phyloP scores from a whole-genome alignment of 2,888 invertebrate species.

The Aelia acuminata region DNA sequence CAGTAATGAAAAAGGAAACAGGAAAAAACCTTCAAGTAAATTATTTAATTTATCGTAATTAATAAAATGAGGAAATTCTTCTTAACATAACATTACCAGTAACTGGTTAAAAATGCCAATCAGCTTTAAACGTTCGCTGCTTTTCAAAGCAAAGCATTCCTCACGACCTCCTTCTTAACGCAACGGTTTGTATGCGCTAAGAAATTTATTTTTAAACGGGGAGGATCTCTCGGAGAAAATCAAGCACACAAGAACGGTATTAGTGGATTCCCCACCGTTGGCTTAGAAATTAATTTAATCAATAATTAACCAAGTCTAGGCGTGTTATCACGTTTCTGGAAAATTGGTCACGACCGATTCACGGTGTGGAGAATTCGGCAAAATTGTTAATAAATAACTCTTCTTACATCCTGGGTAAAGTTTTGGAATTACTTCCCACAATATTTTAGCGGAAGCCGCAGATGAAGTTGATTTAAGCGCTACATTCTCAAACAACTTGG shows the following conservation, averaged over 20 bases:
- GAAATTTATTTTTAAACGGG: slow-evolving; percentile 13
- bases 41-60: not conserved
- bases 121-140: not conserved
- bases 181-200: not conserved
- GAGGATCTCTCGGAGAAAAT: not conserved
- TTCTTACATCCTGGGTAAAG: not conserved
- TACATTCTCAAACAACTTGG: too few relatives aligned
- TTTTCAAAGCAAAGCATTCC: slow-evolving; percentile 14
- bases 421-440: not conserved
- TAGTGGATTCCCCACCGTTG: not conserved
- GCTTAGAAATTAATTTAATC: not conserved
- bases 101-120: not conserved
- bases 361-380: not conserved
- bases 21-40: not conserved
- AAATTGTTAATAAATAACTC: slow-evolving; percentile 5
- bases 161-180: not conserved
- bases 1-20: not conserved
- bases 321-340: slow-evolving; percentile 4
- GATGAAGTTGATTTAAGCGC: not conserved
- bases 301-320: slow-evolving; percentile 9
- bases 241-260: not conserved
- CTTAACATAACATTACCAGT: not conserved
- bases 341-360: slow-evolving; percentile 10
- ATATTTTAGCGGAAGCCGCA: not conserved
- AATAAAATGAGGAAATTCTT: not conserved